phyloP scores from a whole-genome alignment of 2,888 invertebrate genomes.

The Minunthozetes semirufus region DNA sequence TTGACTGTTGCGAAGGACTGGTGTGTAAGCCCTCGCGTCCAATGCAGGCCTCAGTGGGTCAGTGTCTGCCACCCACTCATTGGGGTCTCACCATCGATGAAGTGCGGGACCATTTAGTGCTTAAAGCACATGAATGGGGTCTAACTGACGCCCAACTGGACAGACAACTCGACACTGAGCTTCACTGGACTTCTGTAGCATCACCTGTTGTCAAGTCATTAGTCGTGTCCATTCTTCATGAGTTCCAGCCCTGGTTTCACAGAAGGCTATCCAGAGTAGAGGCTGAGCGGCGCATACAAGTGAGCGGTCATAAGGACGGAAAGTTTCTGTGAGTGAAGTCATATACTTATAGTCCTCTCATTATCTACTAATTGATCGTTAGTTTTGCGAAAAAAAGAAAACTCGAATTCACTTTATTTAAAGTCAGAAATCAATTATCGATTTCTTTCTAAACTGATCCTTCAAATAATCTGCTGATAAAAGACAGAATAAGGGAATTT shows the following conservation, averaged over 20 bases:
- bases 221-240: conserved; percentile 49
- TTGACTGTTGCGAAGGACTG: conserved; percentile 43
- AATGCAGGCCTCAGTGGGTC: conserved; percentile 42
- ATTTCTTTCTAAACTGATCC: no score
- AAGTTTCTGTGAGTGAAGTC: conserved; percentile 48
- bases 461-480: background rate
- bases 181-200: conserved; percentile 6
- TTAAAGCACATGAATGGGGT: conserved; percentile 44
- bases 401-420: no score
- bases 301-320: conserved; percentile 48
- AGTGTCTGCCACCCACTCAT: conserved; percentile 43
- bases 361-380: no score
- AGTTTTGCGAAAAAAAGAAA: no score
- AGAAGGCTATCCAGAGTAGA: conserved; percentile 48
- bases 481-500: no score
- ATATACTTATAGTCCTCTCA: background rate
- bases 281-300: conserved; percentile 47
- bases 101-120: conserved; percentile 41
- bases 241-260: conserved; percentile 51
- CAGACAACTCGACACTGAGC: conserved; percentile 23
- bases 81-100: conserved; percentile 43
- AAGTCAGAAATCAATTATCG: no score
- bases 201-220: conserved; percentile 42
- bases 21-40: conserved; percentile 43
- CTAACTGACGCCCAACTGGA: conserved; percentile 32